These are phyloP conservation scores for Lycorma delicatula DNA, from an alignment of 1,140 invertebrate species.

Conservation along the genomic window DNA sequence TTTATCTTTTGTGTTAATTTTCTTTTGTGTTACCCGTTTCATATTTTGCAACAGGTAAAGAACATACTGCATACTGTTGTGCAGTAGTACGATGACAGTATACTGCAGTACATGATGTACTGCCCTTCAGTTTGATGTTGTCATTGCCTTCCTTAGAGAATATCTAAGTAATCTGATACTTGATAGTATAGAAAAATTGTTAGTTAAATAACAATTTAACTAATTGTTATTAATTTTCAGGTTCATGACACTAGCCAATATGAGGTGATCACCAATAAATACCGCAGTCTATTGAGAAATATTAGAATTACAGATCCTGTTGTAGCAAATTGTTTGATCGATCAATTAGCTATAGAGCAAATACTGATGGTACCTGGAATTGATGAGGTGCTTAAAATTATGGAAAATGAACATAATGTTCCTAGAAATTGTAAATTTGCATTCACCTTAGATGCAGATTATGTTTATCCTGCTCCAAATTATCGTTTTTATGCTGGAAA, in stretches of 20 bases:
- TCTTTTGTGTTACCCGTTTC: no score
- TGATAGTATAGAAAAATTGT: no score
- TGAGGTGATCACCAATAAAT: neutral
- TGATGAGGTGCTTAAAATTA: neutral
- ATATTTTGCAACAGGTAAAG: no score
- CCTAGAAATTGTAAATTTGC: neutral
- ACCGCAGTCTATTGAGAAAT: neutral
- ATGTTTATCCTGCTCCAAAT: neutral
- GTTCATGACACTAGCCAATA: neutral
- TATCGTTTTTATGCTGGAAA: neutral
- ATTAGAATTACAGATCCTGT: neutral
- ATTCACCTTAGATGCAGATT: neutral
- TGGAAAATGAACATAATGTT: neutral
- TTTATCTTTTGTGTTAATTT: no score
- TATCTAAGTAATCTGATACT: no score
- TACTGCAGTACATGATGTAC: no score
- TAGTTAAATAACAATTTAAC: no score
- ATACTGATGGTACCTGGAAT: neutral
- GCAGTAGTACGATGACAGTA: no score
- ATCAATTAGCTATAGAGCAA: neutral
- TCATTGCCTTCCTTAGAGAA: no score
- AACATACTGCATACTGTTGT: no score
- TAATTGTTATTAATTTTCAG: no score
- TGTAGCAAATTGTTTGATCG: neutral
- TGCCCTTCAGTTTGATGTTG: no score